Conservation (phyloP, 2,797 vertebrate species). For the Sebastes jordani region DNA sequence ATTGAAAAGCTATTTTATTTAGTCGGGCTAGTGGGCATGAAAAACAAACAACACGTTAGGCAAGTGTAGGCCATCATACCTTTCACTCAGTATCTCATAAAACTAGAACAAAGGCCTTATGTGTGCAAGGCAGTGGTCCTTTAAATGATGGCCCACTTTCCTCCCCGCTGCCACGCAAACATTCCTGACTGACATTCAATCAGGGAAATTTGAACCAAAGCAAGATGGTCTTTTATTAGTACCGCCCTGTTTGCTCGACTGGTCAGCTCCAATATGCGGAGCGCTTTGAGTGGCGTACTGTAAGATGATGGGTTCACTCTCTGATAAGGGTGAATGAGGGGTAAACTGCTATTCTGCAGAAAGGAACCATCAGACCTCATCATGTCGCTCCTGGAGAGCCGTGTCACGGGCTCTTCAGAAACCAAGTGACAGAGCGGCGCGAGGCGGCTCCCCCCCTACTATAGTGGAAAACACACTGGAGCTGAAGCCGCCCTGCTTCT, state of each 20-base stretch:
- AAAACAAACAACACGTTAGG: conserved; percentile 55
- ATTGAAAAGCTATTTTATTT: conserved; percentile 54
- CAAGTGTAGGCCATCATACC: conserved; percentile 60
- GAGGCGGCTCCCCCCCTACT: conserved; percentile 32
- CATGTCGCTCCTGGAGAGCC: conserved; percentile 78
- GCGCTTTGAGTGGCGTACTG: conserved; percentile 67
- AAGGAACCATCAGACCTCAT: conserved; percentile 84
- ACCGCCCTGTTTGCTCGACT: conserved; percentile 81
- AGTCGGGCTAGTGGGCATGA: conserved; percentile 23
- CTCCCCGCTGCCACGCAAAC: conserved; percentile 75
- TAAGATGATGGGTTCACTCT: conserved; percentile 73
- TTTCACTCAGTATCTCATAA: conserved; percentile 71
- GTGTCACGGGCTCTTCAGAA: conserved; percentile 76
- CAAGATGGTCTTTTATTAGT: conserved; percentile 85
- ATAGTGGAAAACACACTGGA: conserved; percentile 44
- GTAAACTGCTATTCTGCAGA: conserved; percentile 85
- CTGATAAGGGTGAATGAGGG: conserved; percentile 82
- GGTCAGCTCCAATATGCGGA: conserved; percentile 80
- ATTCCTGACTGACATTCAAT: conserved; percentile 88
- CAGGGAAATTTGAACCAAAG: conserved; percentile 85
- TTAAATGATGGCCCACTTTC: conserved; percentile 75
- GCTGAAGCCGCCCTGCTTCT: conserved; percentile 51
- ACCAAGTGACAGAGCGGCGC: conserved; percentile 71
- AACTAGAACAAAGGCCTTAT: conserved; percentile 74
- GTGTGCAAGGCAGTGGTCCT: conserved; percentile 72